Conservation (phyloP, 1,140 invertebrate genomes). For the Thaumetopoea pityocampa region DNA sequence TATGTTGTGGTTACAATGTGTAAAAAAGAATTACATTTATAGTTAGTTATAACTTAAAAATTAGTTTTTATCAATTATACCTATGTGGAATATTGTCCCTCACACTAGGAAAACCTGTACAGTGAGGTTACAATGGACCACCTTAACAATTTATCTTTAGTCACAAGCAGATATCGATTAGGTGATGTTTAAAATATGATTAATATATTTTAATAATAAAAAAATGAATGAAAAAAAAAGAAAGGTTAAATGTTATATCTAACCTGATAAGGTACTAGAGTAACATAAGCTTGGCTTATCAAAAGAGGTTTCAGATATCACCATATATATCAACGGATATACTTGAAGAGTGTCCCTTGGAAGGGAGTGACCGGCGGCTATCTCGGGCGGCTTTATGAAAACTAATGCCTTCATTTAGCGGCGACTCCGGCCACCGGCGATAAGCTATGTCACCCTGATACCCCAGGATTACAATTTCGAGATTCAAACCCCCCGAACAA, state of each 20-base stretch:
- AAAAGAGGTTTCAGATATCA: constrained; percentile 12
- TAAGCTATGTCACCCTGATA: constrained; percentile 49
- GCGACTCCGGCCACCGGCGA: constrained; percentile 31
- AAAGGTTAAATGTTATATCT: too few species aligned
- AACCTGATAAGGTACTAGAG: background rate
- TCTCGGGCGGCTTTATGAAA: constrained; percentile 45
- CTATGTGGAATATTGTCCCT: too few species aligned
- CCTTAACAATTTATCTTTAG: too few species aligned
- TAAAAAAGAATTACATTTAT: too few species aligned
- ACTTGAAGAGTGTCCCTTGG: constrained; percentile 20
- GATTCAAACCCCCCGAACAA: constrained; percentile 24
- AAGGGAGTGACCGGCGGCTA: constrained; percentile 34
- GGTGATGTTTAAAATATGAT: too few species aligned
- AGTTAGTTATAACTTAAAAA: constrained; percentile 1
- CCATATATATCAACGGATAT: constrained; percentile 20
- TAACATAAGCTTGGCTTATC: constrained; percentile 15
- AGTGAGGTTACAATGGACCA: too few species aligned
- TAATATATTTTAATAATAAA: too few species aligned
- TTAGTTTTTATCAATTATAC: too few species aligned
- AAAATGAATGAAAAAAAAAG: too few species aligned
- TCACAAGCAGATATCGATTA: too few species aligned
- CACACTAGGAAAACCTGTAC: too few species aligned
- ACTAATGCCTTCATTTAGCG: constrained; percentile 52
- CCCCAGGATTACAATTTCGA: constrained; percentile 41
- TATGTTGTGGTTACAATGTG: too few species aligned